Evolutionary conservation across 2,888 invertebrate genomes (phyloP).

Genomic region (Perithous albicinctus): DNA sequence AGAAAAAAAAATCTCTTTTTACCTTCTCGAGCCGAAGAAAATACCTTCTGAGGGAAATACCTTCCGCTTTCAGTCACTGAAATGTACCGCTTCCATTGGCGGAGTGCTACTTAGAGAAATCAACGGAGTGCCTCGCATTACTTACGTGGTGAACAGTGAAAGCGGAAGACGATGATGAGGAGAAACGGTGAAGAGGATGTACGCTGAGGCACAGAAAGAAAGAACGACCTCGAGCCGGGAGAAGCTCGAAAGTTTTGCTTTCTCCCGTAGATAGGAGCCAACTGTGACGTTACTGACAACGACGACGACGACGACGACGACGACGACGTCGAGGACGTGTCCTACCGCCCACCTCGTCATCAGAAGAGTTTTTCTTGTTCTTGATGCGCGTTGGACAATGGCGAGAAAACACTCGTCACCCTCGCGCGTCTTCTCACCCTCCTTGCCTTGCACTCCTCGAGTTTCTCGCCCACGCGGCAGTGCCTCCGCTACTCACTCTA

Average conservation of each 20-base stretch:
- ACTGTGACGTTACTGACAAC: conserved; percentile 24
- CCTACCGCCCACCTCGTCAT: conserved; percentile 71
- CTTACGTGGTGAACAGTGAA: conserved; percentile 79
- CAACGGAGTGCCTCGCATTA: conserved; percentile 78
- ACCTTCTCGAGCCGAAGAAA: conserved; percentile 4
- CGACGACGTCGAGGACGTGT: conserved; percentile 72
- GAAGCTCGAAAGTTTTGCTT: conserved; percentile 58
- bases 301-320: conserved; percentile 47
- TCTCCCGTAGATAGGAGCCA: conserved; percentile 60
- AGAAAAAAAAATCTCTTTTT: conserved; percentile 30
- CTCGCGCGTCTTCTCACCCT: conserved; percentile 64
- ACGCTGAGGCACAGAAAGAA: conserved; percentile 65
- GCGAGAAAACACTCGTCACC: conserved; percentile 78
- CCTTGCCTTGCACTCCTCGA: conserved; percentile 63
- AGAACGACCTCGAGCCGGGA: conserved; percentile 56
- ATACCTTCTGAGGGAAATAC: conserved; percentile 3
- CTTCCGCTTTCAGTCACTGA: conserved; percentile 23
- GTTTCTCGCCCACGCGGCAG: conserved; percentile 64
- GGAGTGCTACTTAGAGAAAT: conserved; percentile 84
- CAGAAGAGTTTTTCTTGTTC: conserved; percentile 80
- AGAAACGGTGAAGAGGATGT: conserved; percentile 26
- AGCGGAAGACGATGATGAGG: conserved; percentile 65
- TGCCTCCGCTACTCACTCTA: conserved; percentile 55
- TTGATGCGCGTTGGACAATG: conserved; percentile 82
- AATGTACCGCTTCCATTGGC: conserved; percentile 74